Evolutionary conservation across 2,113 vertebrate species (phyloP).

Genomic region (Todiramphus chloris): DNA sequence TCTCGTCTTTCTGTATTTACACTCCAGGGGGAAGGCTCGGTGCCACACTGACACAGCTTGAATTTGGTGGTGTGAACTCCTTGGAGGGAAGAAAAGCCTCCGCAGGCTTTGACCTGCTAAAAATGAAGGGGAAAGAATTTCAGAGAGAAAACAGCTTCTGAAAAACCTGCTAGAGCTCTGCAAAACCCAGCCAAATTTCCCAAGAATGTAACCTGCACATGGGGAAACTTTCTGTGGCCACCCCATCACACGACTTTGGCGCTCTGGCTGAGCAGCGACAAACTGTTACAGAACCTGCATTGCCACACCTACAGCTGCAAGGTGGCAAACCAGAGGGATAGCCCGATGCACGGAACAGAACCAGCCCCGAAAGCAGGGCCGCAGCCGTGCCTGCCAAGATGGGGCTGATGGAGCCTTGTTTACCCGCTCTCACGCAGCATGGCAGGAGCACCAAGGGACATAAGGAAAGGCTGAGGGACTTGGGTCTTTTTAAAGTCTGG

Average conservation of each 20-base stretch:
- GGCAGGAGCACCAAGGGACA: no score
- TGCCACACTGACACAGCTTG: rapidly evolving
- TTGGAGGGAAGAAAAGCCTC: neutral
- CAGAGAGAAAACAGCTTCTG: neutral
- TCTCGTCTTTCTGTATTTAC: neutral
- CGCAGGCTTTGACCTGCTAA: neutral
- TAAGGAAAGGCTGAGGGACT: no score
- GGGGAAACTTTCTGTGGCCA: rapidly evolving
- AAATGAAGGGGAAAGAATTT: neutral
- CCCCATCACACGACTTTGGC: rapidly evolving
- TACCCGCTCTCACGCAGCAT: no score
- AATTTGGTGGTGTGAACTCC: neutral
- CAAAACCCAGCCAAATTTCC: neutral
- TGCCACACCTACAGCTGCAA: neutral
- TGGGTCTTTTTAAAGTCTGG: no score
- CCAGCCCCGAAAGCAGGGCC: neutral
- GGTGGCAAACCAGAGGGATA: neutral
- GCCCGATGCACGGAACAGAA: no score
- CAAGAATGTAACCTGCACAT: neutral
- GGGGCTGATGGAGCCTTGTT: neutral
- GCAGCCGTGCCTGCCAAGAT: no score
- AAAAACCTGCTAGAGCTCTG: neutral
- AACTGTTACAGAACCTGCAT: rapidly evolving
- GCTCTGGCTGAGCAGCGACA: no score
- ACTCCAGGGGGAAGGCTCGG: neutral